Percentiles rank a stretch among this genome's conserved stretches.
Conservation (phyloP, 2,113 vertebrate species). For the Nematolebias whitei region DNA sequence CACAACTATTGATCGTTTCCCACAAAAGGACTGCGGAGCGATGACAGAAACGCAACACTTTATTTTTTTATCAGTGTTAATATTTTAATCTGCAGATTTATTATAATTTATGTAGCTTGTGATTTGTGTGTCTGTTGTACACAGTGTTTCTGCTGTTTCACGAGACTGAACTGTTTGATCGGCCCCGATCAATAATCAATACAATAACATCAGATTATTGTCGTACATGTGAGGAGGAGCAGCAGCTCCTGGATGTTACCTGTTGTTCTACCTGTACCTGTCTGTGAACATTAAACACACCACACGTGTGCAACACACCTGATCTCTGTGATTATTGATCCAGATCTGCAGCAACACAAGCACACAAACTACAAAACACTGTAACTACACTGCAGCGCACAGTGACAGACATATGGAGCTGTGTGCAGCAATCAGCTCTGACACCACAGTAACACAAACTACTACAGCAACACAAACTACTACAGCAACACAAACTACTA, state of each 20-base stretch:
- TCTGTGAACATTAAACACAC: constrained; percentile 26
- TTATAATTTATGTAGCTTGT: constrained; percentile 25
- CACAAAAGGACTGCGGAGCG: constrained; percentile 18
- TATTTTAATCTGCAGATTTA: constrained; percentile 10
- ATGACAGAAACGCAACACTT: constrained; percentile 2
- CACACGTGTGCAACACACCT: not conserved
- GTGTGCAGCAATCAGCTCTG: not conserved
- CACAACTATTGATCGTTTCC: not conserved
- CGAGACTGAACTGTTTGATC: constrained; percentile 1
- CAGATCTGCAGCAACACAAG: not conserved
- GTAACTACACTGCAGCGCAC: not conserved
- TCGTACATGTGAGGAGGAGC: not conserved
- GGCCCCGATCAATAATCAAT: not conserved
- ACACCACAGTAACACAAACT: not conserved
- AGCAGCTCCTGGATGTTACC: not conserved
- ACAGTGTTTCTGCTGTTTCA: not conserved
- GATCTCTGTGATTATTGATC: constrained; percentile 13
- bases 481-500: too few species aligned
- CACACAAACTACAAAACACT: not conserved
- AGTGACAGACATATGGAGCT: too few species aligned
- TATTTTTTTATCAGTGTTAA: constrained; percentile 28
- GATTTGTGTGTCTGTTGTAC: constrained; percentile 5
- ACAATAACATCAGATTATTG: too few species aligned
- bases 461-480: too few species aligned
- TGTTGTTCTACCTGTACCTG: not conserved